Evolutionary conservation across 2,113 vertebrate species (phyloP).

Genomic region (Thryonomys swinderianus): DNA sequence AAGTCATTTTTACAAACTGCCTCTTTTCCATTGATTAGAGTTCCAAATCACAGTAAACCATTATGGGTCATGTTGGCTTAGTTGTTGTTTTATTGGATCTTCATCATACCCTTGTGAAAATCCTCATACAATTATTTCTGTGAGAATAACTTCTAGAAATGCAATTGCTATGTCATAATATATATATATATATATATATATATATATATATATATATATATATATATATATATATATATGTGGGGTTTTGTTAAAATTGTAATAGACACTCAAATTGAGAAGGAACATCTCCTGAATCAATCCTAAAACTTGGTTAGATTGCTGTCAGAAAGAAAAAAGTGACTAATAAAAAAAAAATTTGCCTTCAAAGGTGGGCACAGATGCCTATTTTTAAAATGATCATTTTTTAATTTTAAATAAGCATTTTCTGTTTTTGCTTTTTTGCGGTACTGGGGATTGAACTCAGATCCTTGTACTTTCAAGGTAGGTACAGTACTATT

Average conservation of each 20-base stretch:
- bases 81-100: neutral
- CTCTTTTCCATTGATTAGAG: neutral
- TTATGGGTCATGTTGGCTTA: neutral
- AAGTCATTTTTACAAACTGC: conserved; percentile 18
- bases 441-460: too few relatives aligned
- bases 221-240: neutral
- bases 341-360: neutral
- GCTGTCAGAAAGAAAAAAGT: neutral
- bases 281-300: conserved; percentile 16
- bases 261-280: conserved; percentile 11
- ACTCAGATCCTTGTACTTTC: too few relatives aligned
- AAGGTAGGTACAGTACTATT: too few relatives aligned
- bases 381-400: neutral
- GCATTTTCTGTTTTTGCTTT: too few relatives aligned
- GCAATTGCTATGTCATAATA: neutral
- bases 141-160: conserved; percentile 40
- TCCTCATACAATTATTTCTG: conserved; percentile 32
- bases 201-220: too few relatives aligned
- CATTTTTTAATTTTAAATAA: conserved; percentile 26
- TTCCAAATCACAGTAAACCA: conserved; percentile 2
- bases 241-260: neutral
- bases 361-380: neutral
- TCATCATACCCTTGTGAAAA: conserved; percentile 11
- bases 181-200: too few relatives aligned
- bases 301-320: neutral